These are phyloP conservation scores for Nanorana parkeri DNA, from an alignment of 2,113 vertebrate genomes.

Conservation along the genomic window DNA sequence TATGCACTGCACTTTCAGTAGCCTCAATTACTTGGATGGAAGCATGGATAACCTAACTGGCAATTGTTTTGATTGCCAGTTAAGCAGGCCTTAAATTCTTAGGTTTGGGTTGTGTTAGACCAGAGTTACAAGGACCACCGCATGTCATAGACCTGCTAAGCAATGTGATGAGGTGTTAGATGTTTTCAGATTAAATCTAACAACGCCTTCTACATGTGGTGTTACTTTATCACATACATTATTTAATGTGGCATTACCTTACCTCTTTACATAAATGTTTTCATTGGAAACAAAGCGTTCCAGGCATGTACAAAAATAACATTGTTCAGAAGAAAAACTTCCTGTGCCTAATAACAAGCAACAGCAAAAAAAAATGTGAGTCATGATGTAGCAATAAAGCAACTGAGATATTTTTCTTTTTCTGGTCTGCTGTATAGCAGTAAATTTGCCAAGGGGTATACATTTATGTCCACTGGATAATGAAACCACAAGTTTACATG, in stretches of 20 bases:
- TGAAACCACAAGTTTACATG: too few relatives aligned
- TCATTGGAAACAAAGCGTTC: background rate
- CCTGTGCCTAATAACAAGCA: too few relatives aligned
- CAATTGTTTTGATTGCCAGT: too few relatives aligned
- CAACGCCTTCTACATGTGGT: constrained; percentile 13
- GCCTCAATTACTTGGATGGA: too few relatives aligned
- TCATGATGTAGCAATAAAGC: too few relatives aligned
- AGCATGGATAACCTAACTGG: too few relatives aligned
- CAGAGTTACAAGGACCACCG: background rate
- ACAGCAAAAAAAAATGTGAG: too few relatives aligned
- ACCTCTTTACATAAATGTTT: background rate
- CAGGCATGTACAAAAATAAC: background rate
- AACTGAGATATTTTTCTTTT: too few relatives aligned
- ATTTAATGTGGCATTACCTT: background rate
- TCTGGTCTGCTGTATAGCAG: too few relatives aligned
- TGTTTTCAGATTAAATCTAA: background rate
- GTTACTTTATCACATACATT: constrained; percentile 11
- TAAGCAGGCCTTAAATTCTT: background rate
- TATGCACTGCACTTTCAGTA: too few relatives aligned
- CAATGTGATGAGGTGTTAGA: background rate
- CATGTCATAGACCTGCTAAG: background rate
- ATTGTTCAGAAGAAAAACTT: background rate
- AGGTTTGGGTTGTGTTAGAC: background rate
- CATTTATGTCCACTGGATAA: too few relatives aligned
- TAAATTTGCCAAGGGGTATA: too few relatives aligned